These are phyloP conservation scores for Chionodraco myersi DNA, from an alignment of 2,113 vertebrate genomes.

Conservation along the genomic window DNA sequence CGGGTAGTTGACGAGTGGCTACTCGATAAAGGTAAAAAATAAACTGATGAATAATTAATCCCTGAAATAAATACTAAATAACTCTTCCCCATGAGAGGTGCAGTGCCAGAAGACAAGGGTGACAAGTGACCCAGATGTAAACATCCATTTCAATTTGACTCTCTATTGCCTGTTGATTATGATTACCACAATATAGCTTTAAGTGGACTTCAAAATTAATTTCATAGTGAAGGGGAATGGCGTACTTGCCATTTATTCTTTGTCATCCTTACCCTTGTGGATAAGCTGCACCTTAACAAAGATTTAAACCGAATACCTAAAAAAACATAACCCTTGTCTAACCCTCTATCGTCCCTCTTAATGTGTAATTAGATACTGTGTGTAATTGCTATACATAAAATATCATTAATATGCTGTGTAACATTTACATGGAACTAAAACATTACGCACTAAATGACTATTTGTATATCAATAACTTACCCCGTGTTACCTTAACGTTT, in stretches of 20 bases:
- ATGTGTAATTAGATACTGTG: constrained; percentile 82
- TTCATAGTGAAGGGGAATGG: constrained; percentile 12
- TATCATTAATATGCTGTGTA: constrained; percentile 65
- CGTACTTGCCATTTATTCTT: constrained; percentile 39
- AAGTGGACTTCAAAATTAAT: constrained; percentile 34
- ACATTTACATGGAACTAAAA: constrained; percentile 23
- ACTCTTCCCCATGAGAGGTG: constrained; percentile 86
- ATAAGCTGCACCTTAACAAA: constrained; percentile 82
- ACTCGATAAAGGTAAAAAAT: constrained; percentile 99
- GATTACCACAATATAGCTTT: constrained; percentile 5
- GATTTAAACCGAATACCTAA: constrained; percentile 81
- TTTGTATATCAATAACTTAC: too few relatives aligned
- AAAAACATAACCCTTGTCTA: constrained; percentile 87
- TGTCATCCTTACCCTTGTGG: constrained; percentile 77
- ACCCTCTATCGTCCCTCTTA: constrained; percentile 80
- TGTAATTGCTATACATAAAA: constrained; percentile 64
- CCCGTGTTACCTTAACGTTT: too few relatives aligned
- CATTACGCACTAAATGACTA: too few relatives aligned
- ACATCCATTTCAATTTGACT: constrained; percentile 55
- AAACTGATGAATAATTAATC: constrained; percentile 84
- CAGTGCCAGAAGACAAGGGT: constrained; percentile 81
- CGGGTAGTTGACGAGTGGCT: constrained; percentile 99
- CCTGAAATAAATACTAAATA: constrained; percentile 85
- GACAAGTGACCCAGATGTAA: constrained; percentile 51
- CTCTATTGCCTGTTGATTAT: constrained; percentile 41